These are phyloP conservation scores for Luscinia luscinia DNA, from an alignment of 2,797 vertebrate species.

Conservation along the genomic window DNA sequence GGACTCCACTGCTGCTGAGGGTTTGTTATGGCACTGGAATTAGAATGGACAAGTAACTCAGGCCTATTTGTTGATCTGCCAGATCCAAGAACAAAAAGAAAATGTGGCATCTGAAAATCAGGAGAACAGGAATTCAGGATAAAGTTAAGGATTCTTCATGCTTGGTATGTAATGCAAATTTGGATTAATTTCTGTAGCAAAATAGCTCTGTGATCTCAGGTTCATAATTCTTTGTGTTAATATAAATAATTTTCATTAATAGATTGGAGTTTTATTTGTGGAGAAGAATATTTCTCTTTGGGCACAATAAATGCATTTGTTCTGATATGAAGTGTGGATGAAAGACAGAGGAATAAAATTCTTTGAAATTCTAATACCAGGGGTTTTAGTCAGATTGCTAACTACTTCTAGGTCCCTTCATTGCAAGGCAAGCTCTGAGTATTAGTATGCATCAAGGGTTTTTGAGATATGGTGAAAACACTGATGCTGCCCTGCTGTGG, in stretches of 20 bases:
- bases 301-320: neutral
- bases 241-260: neutral
- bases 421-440: neutral
- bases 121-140: neutral
- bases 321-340: neutral
- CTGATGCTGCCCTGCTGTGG: slow-evolving; percentile 14
- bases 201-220: neutral
- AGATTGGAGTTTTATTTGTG: neutral
- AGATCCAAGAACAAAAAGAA: neutral
- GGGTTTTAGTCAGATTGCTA: neutral
- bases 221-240: neutral
- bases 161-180: neutral
- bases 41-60: neutral
- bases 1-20: neutral
- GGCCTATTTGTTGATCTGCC: neutral
- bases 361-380: neutral
- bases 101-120: neutral
- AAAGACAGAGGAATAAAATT: neutral
- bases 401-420: neutral
- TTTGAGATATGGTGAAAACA: slow-evolving; percentile 10
- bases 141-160: neutral
- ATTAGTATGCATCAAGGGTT: slow-evolving; percentile 1
- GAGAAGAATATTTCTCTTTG: neutral
- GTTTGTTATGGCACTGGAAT: neutral
- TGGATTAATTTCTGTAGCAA: neutral